A percentile compares a stretch with the other conserved stretches of the same genome.
Conservation (phyloP, 2,888 invertebrate genomes). For the Oxystoma pomonae region DNA sequence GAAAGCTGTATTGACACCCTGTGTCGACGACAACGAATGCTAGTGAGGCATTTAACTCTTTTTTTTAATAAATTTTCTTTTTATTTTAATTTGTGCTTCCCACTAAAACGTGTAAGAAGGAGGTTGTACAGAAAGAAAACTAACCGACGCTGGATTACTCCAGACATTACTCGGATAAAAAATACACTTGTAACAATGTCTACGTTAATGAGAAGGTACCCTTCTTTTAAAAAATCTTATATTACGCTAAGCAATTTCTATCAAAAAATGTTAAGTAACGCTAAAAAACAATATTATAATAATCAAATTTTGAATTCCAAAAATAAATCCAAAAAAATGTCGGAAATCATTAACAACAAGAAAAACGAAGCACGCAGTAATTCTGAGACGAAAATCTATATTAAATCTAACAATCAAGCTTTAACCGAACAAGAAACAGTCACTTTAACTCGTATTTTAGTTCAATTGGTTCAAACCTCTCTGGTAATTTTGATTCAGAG, state of each 20-base stretch:
- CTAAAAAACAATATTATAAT: not conserved
- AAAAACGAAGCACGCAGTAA: not conserved
- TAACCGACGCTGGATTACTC: not conserved
- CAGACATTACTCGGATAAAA: not conserved
- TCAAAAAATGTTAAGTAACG: not conserved
- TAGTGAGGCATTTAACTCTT: not conserved
- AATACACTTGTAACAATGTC: not conserved
- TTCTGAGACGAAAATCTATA: not conserved
- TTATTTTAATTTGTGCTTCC: not conserved
- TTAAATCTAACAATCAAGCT: not conserved
- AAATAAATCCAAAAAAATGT: not conserved
- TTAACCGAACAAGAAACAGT: not conserved
- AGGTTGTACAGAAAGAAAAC: not conserved
- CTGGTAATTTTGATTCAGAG: not conserved
- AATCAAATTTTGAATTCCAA: not conserved
- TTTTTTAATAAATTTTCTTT: not conserved
- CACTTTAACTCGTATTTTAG: not conserved
- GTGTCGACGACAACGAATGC: not conserved
- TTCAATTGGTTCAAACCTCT: not conserved
- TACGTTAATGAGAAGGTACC: not conserved
- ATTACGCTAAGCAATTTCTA: not conserved
- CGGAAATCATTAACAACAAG: not conserved
- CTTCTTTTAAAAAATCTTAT: not conserved
- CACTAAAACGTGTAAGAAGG: not conserved
- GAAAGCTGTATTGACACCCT: not conserved